Conservation (phyloP, 1,140 invertebrate species). For the Caenorhabditis inopinata region DNA sequence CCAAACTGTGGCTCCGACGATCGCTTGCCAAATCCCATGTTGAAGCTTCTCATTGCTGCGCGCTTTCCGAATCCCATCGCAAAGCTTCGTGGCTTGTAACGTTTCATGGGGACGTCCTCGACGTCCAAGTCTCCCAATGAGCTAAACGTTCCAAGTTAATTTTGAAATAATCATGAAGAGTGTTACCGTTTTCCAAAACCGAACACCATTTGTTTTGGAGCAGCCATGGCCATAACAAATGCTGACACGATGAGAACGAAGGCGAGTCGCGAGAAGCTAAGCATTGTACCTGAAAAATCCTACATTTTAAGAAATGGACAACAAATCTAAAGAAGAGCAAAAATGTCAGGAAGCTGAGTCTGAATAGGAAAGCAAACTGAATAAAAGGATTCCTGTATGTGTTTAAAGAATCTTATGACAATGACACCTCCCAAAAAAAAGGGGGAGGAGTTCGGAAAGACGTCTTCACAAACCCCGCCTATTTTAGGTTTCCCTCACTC, state of each 20-base stretch:
- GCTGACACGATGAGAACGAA: slow-evolving; percentile 23
- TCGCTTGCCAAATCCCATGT: slow-evolving; percentile 21
- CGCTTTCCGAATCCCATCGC: slow-evolving; percentile 29
- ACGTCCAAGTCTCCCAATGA: no score
- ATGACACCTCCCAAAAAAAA: not conserved
- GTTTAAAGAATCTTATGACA: not conserved
- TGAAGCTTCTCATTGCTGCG: slow-evolving; percentile 7
- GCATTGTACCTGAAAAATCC: slow-evolving; percentile 22
- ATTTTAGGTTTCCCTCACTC: not conserved
- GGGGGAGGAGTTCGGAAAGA: slow-evolving; percentile 19
- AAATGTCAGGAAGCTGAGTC: not conserved
- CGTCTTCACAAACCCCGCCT: not conserved
- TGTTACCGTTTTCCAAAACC: not conserved
- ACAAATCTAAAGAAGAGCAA: not conserved
- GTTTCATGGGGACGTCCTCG: slow-evolving; percentile 11
- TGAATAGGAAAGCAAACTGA: no score
- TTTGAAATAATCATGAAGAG: not conserved
- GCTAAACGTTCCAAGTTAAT: not conserved
- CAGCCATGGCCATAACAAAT: not conserved
- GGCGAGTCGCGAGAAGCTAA: slow-evolving; percentile 17
- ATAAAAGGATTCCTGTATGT: not conserved
- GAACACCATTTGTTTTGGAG: slow-evolving; percentile 31
- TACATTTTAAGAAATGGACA: slow-evolving; percentile 7
- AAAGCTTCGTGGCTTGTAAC: slow-evolving; percentile 20
- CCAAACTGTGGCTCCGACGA: not conserved